Percentiles rank a stretch among this genome's conserved stretches.
These are phyloP conservation scores for Chelidonichthys spinosus DNA, from an alignment of 2,797 vertebrate species.

Conservation along the genomic window DNA sequence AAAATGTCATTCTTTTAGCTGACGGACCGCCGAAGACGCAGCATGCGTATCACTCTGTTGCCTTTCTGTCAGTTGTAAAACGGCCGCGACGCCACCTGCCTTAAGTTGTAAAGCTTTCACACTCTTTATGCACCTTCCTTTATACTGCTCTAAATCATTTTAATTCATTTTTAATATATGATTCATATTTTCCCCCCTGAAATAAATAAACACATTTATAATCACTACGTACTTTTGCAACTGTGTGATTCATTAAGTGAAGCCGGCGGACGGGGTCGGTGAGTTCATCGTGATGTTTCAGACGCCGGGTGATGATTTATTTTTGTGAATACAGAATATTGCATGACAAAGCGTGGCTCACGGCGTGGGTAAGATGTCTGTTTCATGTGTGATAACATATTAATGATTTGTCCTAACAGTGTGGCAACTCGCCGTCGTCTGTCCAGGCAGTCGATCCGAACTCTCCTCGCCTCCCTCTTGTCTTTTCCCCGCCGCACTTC, in stretches of 20 bases:
- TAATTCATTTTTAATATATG: conserved; percentile 63
- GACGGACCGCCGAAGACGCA: conserved; percentile 78
- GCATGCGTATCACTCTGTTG: conserved; percentile 76
- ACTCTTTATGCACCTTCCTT: conserved; percentile 63
- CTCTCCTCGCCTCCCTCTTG: not conserved
- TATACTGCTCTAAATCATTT: conserved; percentile 68
- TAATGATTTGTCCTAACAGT: conserved; percentile 59
- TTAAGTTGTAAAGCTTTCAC: conserved; percentile 74
- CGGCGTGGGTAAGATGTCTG: conserved; percentile 55
- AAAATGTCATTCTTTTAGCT: conserved; percentile 87
- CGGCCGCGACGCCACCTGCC: conserved; percentile 66
- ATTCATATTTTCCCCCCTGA: conserved; percentile 52
- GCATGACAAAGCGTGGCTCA: conserved; percentile 55
- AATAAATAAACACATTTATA: conserved; percentile 80
- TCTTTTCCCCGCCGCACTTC: not conserved
- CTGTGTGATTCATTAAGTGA: conserved; percentile 73
- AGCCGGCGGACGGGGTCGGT: conserved; percentile 21
- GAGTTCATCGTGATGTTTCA: not conserved
- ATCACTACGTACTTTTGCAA: conserved; percentile 63
- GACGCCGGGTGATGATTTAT: conserved; percentile 41
- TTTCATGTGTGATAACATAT: conserved; percentile 50
- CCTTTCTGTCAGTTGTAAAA: conserved; percentile 76
- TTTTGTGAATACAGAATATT: conserved; percentile 64
- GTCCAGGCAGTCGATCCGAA: conserved; percentile 31
- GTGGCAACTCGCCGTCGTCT: conserved; percentile 32